These are phyloP conservation scores for Tetranychus piercei DNA, from an alignment of 2,888 invertebrate genomes.

Conservation along the genomic window DNA sequence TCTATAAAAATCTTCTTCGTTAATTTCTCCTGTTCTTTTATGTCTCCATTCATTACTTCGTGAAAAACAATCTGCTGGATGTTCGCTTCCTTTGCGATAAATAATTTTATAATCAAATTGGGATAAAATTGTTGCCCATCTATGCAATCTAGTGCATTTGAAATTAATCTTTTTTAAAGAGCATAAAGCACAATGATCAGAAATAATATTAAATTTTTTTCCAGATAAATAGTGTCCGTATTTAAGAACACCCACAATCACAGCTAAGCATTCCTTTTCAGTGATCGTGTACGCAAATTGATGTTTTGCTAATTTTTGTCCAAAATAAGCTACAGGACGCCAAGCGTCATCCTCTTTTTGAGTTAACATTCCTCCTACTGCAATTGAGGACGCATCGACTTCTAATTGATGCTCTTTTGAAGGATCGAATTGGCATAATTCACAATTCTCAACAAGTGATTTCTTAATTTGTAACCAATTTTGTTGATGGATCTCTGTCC, in stretches of 20 bases:
- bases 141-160: neutral
- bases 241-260: neutral
- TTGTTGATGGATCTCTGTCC: neutral
- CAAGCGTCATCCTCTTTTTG: neutral
- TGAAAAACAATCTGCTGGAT: neutral
- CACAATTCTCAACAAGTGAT: neutral
- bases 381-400: neutral
- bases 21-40: neutral
- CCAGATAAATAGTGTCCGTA: neutral
- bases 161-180: neutral
- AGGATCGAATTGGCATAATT: neutral
- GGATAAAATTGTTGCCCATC: neutral
- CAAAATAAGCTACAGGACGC: neutral
- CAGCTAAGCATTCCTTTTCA: slow-evolving; percentile 2
- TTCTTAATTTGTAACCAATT: neutral
- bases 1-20: slow-evolving; percentile 2
- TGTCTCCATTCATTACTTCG: neutral
- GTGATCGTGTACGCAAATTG: neutral
- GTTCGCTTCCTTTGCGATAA: neutral
- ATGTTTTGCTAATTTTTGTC: neutral
- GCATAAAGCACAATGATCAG: slow-evolving; percentile 6
- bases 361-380: neutral
- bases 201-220: neutral
- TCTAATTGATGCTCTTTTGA: neutral
- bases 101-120: slow-evolving; percentile 6